These are phyloP conservation scores for Argentina silus DNA, from an alignment of 2,797 vertebrate genomes.

Conservation along the genomic window DNA sequence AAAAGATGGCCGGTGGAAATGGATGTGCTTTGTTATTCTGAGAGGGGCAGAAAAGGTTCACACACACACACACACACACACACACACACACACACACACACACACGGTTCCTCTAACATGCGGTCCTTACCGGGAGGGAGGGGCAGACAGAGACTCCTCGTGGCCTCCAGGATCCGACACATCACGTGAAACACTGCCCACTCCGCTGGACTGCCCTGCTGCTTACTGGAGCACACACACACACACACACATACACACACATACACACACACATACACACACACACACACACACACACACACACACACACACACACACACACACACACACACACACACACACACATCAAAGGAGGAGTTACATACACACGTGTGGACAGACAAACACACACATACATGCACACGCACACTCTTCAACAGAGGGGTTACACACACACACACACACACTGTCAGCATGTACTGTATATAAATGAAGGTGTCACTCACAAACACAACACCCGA, in stretches of 20 bases:
- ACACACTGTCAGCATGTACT: not conserved
- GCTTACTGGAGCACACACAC: constrained; percentile 64
- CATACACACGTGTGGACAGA: constrained; percentile 31
- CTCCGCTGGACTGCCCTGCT: constrained; percentile 79
- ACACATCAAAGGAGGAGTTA: not conserved
- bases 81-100: too few species aligned
- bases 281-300: constrained; percentile 7
- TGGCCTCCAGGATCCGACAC: constrained; percentile 89
- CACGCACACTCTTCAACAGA: constrained; percentile 40
- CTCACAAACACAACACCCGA: constrained; percentile 84
- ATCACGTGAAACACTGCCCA: constrained; percentile 88
- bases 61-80: too few species aligned
- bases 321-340: not conserved
- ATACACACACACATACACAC: not conserved
- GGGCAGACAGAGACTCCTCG: constrained; percentile 84
- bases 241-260: constrained; percentile 7
- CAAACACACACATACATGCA: constrained; percentile 21
- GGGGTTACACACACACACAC: constrained; percentile 19
- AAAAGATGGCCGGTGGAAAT: not conserved
- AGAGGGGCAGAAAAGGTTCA: not conserved
- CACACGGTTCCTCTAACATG: constrained; percentile 16
- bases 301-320: constrained; percentile 19
- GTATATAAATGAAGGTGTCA: constrained; percentile 43
- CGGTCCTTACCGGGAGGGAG: constrained; percentile 87
- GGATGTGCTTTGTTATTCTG: not conserved